These are phyloP conservation scores for Damaliscus lunatus DNA, from an alignment of 2,113 vertebrate genomes.

Conservation along the genomic window DNA sequence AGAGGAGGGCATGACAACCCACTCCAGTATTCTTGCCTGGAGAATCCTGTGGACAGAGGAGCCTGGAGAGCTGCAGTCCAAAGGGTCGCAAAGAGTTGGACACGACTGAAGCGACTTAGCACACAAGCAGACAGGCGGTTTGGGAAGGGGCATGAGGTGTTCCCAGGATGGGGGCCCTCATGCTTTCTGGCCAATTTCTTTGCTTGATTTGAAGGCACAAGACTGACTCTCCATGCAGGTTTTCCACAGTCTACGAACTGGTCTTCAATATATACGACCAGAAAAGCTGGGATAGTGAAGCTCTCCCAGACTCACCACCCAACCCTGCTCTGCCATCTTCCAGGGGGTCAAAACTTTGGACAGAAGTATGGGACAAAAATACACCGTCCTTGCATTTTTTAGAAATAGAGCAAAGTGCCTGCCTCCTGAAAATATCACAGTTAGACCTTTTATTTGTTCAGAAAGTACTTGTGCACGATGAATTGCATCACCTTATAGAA, in stretches of 20 bases:
- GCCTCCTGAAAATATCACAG: no score
- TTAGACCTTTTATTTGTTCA: neutral
- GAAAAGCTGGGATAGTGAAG: neutral
- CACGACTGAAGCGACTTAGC: neutral
- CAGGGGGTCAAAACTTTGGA: neutral
- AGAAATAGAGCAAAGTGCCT: neutral
- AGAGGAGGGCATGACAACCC: neutral
- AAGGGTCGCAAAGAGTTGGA: neutral
- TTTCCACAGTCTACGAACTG: fast-evolving
- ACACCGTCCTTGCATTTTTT: fast-evolving
- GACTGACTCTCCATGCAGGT: neutral
- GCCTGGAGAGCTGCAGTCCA: neutral
- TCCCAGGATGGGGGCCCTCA: neutral
- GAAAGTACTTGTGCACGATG: no score
- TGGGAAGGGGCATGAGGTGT: neutral
- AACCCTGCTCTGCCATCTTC: neutral
- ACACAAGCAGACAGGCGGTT: neutral
- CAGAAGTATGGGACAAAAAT: neutral
- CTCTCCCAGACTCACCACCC: neutral
- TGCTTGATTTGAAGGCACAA: neutral
- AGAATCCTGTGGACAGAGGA: neutral
- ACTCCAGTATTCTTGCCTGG: neutral
- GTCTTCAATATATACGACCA: neutral
- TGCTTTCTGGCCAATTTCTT: neutral
- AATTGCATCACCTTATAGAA: neutral